phyloP scores from a whole-genome alignment of 2,797 vertebrate genomes.

The Mus minutoides region DNA sequence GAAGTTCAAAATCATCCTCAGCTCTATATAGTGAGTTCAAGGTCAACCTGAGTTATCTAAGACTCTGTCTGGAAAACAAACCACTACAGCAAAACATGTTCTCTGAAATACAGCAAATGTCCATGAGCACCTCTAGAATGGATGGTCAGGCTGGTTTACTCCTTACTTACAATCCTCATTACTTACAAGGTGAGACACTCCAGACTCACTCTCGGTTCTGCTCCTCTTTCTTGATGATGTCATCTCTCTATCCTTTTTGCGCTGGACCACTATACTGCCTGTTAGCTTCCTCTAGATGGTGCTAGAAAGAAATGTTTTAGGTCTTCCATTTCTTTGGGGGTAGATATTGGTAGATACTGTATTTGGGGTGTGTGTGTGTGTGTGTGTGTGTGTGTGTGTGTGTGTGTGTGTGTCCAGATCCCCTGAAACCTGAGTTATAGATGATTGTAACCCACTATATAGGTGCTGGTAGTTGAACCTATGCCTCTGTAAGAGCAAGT shows the following conservation, averaged over 20 bases:
- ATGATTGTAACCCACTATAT: not conserved
- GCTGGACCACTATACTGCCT: not conserved
- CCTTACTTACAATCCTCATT: not conserved
- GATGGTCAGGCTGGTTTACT: not conserved
- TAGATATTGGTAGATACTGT: not conserved
- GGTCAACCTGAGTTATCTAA: not conserved
- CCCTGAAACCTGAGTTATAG: not conserved
- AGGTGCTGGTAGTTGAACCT: not conserved
- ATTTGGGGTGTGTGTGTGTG: not conserved
- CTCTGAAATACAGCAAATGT: not conserved
- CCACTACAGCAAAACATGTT: not conserved
- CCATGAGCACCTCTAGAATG: not conserved
- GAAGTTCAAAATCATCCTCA: not conserved
- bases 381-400: not conserved
- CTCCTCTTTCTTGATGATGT: not conserved
- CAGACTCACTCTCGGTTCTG: not conserved
- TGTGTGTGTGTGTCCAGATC: not conserved
- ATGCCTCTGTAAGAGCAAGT: not conserved
- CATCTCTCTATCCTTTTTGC: not conserved
- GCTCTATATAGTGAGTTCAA: not conserved
- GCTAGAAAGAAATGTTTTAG: not conserved
- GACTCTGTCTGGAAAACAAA: not conserved
- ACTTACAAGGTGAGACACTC: not conserved
- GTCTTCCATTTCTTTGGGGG: not conserved
- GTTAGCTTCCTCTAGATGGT: not conserved